Base-by-base conservation (phyloP, 2,888 invertebrate genomes). In the Phanerotoma sp. region DNA sequence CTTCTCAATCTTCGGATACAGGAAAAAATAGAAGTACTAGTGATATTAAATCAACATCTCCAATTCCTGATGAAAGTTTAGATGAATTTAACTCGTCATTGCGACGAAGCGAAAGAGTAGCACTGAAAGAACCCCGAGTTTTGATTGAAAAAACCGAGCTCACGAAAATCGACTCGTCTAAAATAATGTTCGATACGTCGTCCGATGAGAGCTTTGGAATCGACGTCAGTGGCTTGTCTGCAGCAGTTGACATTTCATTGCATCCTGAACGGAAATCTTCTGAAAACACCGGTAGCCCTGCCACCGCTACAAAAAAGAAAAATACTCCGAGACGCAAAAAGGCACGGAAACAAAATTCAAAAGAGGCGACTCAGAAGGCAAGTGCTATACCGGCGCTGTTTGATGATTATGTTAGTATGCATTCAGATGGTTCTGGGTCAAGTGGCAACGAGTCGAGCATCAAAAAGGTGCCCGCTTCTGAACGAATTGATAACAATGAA, bases 131-230 rank as follows among this genome's bases (percentile, higher is more conserved):
- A 18, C 65, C 71, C 4, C 65, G 66, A 16, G 63, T 67, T 15
- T 5, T 69, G 7, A 63, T 73, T 1, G 67, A 71, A 5, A 77
- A 75, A 55, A 63, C 73, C 0, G 73, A 77, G 9, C 32, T 73
- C 3, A 60, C 65, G 0, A 77, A 73, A 30, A 30, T 73, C 1
- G 70, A 75, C 3, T 60, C 60, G 2, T 58, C 68, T 1, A 72
- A 68, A 51, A 60, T 54, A 3, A 65, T 68, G 58, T 72, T 72
- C 35, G 72, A 73, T 32, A 71, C 69, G 22, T 76, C 75, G 0
- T 76, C 75, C 0, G 76, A 74, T 25, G 77, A 77, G 37, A 75
- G 74, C 56, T 71, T 72, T 15, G 68, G 67, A 7, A 69, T 72
- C 20, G 75, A 77, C 35, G 68, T 70, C 1, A 69, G 72, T 4